These are phyloP conservation scores for Mormyrus proboscirostris DNA, from an alignment of 2,797 vertebrate species.

Conservation along the genomic window DNA sequence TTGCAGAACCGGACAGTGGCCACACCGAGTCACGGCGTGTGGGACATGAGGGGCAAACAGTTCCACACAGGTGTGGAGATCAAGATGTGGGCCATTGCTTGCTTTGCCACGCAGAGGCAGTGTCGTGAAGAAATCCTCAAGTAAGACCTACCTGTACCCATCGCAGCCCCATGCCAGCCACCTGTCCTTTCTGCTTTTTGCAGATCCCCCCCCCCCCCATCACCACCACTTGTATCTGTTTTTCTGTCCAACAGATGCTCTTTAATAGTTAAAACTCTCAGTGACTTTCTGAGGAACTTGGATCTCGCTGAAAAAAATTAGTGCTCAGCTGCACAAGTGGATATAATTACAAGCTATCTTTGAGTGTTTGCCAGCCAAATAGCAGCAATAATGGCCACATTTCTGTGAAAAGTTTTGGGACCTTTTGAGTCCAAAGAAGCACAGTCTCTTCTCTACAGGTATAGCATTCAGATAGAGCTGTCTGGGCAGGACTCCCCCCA, in stretches of 20 bases:
- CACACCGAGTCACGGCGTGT: conserved; percentile 94
- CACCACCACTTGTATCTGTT: neutral
- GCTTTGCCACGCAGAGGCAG: conserved; percentile 95
- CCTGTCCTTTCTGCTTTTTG: neutral
- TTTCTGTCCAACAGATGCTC: neutral
- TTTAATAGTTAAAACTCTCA: neutral
- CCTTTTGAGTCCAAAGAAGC: neutral
- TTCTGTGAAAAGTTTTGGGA: neutral
- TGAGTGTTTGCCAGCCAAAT: neutral
- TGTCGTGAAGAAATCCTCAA: conserved; percentile 97
- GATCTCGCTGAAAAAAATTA: neutral
- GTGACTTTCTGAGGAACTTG: neutral
- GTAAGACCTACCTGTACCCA: conserved; percentile 57
- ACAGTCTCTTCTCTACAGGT: neutral
- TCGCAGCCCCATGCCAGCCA: neutral
- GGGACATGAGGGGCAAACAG: conserved; percentile 98
- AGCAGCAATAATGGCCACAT: neutral
- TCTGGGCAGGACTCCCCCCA: neutral
- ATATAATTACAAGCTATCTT: neutral
- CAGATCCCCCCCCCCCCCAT: neutral
- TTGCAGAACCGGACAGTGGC: conserved; percentile 94
- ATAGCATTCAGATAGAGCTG: neutral
- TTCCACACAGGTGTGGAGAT: conserved; percentile 98
- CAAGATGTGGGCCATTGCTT: conserved; percentile 99
- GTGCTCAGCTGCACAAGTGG: neutral